Percentiles rank a stretch among this genome's conserved stretches.
These are phyloP conservation scores for Dolichallabes microphthalmus DNA, from an alignment of 2,113 vertebrate species.

Conservation along the genomic window DNA sequence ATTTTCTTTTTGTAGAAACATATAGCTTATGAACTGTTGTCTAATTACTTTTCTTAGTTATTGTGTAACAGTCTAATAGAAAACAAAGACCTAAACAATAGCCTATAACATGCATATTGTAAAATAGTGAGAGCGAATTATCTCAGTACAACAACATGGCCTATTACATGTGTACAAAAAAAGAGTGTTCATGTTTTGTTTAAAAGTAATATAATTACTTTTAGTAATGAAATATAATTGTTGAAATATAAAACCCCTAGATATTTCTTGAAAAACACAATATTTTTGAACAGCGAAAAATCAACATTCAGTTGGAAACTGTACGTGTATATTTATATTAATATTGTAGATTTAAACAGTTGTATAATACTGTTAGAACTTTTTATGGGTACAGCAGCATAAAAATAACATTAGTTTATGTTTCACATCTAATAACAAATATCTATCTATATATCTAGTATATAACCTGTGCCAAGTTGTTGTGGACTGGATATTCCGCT, in stretches of 20 bases:
- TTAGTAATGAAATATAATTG: slow-evolving; percentile 16
- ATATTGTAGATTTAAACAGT: background rate
- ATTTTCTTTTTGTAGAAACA: background rate
- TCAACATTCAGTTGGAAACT: background rate
- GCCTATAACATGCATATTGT: background rate
- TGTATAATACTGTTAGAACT: background rate
- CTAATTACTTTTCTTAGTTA: background rate
- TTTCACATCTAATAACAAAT: background rate
- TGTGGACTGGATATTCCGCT: too few species aligned
- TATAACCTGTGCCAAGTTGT: too few species aligned
- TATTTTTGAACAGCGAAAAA: background rate
- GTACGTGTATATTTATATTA: too few species aligned
- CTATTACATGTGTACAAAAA: too few species aligned
- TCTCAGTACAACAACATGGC: background rate
- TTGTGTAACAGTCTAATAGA: background rate
- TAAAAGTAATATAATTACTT: background rate
- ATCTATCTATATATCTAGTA: too few species aligned
- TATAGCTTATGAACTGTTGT: background rate
- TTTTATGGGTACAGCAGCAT: background rate
- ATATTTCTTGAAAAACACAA: background rate
- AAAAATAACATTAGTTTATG: background rate
- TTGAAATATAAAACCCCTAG: slow-evolving; percentile 12
- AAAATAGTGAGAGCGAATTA: background rate
- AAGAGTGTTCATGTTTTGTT: background rate
- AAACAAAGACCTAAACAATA: background rate